phyloP scores from a whole-genome alignment of 35 echinoderm and acorn worm species.

The Apostichopus californicus region DNA sequence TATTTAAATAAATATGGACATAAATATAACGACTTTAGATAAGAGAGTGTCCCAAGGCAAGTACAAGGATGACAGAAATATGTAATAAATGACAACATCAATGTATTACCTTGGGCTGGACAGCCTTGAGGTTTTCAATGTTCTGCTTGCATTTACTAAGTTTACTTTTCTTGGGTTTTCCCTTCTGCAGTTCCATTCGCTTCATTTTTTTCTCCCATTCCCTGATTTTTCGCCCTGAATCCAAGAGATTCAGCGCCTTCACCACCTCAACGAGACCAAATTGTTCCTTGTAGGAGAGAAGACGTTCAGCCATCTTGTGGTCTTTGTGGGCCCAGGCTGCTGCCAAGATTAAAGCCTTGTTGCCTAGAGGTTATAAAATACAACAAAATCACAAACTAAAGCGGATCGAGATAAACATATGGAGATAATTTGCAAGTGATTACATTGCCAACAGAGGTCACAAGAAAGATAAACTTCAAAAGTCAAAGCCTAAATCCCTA shows the following conservation, averaged over 20 bases:
- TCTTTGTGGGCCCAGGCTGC: conserved; percentile 87
- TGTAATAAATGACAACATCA: neutral
- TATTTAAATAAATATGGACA: no score
- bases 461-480: neutral
- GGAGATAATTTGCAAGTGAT: neutral
- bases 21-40: no score
- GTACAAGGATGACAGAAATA: no score
- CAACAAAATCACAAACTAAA: neutral
- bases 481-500: neutral
- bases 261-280: conserved; percentile 88
- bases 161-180: conserved; percentile 51
- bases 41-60: no score
- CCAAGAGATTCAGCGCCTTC: conserved; percentile 80
- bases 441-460: neutral
- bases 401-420: neutral
- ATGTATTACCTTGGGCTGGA: conserved; percentile 67
- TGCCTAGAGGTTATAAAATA: conserved; percentile 27
- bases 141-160: conserved; percentile 79
- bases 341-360: conserved; percentile 70
- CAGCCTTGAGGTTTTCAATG: conserved; percentile 78
- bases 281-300: conserved; percentile 50
- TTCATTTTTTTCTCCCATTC: conserved; percentile 83
- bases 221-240: conserved; percentile 69
- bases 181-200: conserved; percentile 54
- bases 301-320: conserved; percentile 43